phyloP scores from a whole-genome alignment of 2,113 vertebrate species.

The Benitochromis conjunctus region DNA sequence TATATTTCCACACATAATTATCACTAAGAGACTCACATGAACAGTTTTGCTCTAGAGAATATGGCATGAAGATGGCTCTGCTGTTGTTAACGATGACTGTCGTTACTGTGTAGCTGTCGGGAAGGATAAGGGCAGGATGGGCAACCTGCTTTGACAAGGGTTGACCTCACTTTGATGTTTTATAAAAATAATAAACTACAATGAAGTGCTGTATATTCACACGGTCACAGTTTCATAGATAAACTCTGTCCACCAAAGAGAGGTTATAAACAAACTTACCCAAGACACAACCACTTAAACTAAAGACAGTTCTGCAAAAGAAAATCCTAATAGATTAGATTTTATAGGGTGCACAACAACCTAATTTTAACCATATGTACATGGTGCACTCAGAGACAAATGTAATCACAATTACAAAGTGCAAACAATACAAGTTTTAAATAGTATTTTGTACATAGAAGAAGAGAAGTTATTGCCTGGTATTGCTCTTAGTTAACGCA shows the following conservation, averaged over 20 bases:
- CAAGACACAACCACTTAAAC: background rate
- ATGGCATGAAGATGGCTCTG: background rate
- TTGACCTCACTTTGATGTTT: background rate
- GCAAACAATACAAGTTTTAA: background rate
- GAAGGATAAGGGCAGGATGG: background rate
- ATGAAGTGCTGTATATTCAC: background rate
- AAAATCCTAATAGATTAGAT: background rate
- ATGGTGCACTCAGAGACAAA: background rate
- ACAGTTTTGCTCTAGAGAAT: background rate
- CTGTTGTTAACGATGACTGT: background rate
- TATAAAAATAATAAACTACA: background rate
- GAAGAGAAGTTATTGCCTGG: background rate
- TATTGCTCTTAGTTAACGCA: background rate
- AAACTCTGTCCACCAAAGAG: background rate
- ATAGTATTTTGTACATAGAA: background rate
- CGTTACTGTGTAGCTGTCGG: background rate
- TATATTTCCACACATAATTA: background rate
- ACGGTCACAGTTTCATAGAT: background rate
- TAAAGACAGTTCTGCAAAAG: background rate
- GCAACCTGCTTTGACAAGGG: background rate
- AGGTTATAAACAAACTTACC: background rate
- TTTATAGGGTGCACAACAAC: background rate
- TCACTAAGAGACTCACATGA: background rate
- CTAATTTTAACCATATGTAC: background rate
- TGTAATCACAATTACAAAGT: background rate